Evolutionary conservation across 2,797 vertebrate species (phyloP).

Genomic region (Eulemur albifrons): DNA sequence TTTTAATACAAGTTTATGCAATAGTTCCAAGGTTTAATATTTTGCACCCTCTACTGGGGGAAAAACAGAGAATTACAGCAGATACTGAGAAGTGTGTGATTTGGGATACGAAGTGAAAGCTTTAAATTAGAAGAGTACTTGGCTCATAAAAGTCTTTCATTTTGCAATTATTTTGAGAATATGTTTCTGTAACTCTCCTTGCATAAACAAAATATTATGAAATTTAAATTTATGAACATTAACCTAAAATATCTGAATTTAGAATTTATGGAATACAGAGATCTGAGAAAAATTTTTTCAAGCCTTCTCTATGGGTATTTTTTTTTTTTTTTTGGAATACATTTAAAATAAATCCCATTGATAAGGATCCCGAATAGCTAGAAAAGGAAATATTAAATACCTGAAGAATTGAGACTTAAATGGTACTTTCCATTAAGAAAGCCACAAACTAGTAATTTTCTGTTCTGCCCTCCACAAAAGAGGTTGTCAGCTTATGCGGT

Average conservation of each 20-base stretch:
- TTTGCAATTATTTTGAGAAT: slow-evolving; percentile 3
- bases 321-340: neutral
- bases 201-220: neutral
- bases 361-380: slow-evolving; percentile 1
- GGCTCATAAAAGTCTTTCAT: neutral
- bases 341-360: slow-evolving; percentile 7
- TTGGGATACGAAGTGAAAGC: neutral
- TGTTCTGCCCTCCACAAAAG: slow-evolving; percentile 50
- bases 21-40: slow-evolving; percentile 76
- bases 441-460: slow-evolving; percentile 59
- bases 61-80: slow-evolving; percentile 64
- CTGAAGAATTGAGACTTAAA: neutral
- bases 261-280: neutral
- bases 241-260: neutral
- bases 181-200: neutral
- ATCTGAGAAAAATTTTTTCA: neutral
- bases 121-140: neutral
- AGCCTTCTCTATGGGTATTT: neutral
- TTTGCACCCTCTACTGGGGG: slow-evolving; percentile 85
- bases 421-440: neutral
- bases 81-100: neutral
- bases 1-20: neutral
- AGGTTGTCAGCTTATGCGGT: slow-evolving; percentile 48
- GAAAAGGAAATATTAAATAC: neutral
- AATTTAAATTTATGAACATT: neutral